These are phyloP conservation scores for Lacanobia oleracea DNA, from an alignment of 2,888 invertebrate species.

Conservation along the genomic window DNA sequence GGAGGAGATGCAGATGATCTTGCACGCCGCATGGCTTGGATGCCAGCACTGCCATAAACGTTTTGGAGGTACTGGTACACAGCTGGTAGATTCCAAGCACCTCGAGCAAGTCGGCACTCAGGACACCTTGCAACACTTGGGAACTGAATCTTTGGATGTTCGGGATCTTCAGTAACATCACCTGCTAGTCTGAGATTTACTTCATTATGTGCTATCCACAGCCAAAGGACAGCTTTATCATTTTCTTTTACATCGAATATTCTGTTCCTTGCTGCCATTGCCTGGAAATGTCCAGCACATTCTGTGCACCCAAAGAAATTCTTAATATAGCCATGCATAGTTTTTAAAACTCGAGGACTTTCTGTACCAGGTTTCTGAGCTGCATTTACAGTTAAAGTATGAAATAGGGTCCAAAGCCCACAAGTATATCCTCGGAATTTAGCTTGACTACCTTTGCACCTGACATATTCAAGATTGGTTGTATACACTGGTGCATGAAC, in stretches of 20 bases:
- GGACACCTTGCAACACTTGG: conserved; percentile 93
- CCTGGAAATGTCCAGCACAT: conserved; percentile 97
- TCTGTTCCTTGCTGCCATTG: conserved; percentile 94
- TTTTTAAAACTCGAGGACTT: conserved; percentile 93
- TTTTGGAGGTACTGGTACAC: conserved; percentile 92
- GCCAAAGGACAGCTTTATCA: conserved; percentile 96
- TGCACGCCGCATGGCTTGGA: conserved; percentile 71
- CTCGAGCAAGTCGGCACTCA: conserved; percentile 91
- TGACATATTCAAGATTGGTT: conserved; percentile 92
- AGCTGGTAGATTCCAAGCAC: conserved; percentile 91
- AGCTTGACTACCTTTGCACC: conserved; percentile 95
- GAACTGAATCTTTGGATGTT: conserved; percentile 97
- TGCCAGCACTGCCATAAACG: conserved; percentile 82
- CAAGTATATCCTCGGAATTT: conserved; percentile 97
- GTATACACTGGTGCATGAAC: conserved; percentile 90
- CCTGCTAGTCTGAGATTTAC: conserved; percentile 97
- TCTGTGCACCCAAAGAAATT: conserved; percentile 98
- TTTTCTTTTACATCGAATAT: conserved; percentile 93
- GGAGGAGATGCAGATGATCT: conserved; percentile 73
- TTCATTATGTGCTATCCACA: conserved; percentile 98
- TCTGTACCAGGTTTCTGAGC: conserved; percentile 87
- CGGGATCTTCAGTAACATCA: conserved; percentile 97
- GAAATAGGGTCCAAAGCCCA: conserved; percentile 98
- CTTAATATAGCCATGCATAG: conserved; percentile 97
- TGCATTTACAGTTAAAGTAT: conserved; percentile 96